Evolutionary conservation across 2,797 vertebrate genomes (phyloP).

Genomic region (Limosa lapponica): DNA sequence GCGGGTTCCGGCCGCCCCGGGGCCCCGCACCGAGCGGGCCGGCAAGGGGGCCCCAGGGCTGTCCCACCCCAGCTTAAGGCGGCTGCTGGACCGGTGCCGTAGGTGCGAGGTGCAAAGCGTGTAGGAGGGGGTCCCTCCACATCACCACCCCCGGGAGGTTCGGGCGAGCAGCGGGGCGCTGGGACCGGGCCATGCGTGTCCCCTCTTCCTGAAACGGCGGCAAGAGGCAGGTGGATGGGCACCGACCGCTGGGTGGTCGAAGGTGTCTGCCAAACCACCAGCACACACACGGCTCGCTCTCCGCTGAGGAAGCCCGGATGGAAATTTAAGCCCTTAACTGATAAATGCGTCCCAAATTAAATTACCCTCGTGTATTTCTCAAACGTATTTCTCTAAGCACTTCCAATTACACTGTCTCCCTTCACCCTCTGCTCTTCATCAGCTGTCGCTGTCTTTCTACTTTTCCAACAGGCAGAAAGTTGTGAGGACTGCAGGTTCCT

Average conservation of each 20-base stretch:
- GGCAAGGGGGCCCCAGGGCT: no score
- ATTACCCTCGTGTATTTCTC: accelerated
- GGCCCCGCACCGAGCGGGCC: background rate
- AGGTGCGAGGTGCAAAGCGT: no score
- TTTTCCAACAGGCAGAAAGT: background rate
- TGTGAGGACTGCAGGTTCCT: background rate
- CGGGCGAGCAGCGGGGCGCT: accelerated
- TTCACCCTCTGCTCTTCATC: background rate
- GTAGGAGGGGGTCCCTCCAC: background rate
- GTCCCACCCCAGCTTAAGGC: no score
- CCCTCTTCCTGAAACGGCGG: accelerated
- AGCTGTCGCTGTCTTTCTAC: background rate
- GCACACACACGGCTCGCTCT: accelerated
- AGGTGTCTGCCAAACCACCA: no score
- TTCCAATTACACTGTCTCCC: accelerated
- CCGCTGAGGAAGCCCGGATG: background rate
- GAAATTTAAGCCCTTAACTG: background rate
- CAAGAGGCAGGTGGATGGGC: accelerated
- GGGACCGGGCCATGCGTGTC: accelerated
- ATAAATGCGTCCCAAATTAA: background rate
- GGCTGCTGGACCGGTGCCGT: no score
- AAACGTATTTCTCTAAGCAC: background rate
- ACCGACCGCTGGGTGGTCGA: accelerated
- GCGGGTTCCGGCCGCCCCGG: background rate
- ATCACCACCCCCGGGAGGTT: accelerated